A percentile compares a stretch with the other conserved stretches of the same genome.
Conservation (phyloP, 2,797 vertebrate species). For the Ibycter americanus region DNA sequence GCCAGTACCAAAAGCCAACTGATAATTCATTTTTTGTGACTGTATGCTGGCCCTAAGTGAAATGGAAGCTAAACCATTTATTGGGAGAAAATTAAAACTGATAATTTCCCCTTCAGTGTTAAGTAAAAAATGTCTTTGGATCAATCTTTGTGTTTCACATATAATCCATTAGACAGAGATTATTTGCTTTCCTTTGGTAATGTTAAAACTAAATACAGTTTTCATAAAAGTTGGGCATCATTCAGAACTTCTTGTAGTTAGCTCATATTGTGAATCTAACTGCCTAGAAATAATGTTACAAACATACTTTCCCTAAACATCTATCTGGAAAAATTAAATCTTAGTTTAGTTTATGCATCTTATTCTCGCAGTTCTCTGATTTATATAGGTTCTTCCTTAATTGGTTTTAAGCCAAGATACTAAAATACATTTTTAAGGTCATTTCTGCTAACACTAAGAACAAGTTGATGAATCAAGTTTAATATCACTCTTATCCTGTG, state of each 20-base stretch:
- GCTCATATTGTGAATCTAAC: background rate
- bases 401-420: background rate
- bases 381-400: background rate
- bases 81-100: background rate
- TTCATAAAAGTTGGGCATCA: background rate
- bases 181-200: background rate
- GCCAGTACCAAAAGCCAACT: background rate
- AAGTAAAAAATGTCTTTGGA: background rate
- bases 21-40: background rate
- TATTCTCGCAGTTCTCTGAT: background rate
- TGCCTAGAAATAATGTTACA: background rate
- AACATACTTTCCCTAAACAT: background rate
- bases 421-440: constrained; percentile 50
- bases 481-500: background rate
- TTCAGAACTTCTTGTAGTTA: background rate
- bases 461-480: background rate
- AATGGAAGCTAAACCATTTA: background rate
- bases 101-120: background rate
- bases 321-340: background rate
- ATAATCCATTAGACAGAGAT: background rate
- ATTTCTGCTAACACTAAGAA: background rate
- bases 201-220: background rate
- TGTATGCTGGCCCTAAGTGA: background rate
- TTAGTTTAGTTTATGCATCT: background rate
- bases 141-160: background rate